phyloP scores from a whole-genome alignment of 2,797 vertebrate genomes.

The Manis crassicaudata region DNA sequence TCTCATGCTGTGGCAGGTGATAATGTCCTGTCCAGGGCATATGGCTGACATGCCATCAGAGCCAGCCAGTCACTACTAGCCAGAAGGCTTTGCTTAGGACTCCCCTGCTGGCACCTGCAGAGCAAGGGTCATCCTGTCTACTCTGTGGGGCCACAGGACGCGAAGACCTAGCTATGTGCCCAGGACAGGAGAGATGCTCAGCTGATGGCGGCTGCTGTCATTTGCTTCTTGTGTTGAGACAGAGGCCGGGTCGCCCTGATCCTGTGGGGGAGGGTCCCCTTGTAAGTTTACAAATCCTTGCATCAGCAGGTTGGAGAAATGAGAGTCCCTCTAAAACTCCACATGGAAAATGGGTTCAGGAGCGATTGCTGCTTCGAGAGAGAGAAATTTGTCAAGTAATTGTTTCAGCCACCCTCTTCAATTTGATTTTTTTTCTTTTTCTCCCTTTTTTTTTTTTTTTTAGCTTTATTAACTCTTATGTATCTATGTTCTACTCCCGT shows the following conservation, averaged over 20 bases:
- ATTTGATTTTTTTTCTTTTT: neutral
- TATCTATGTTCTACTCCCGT: neutral
- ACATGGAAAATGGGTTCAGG: neutral
- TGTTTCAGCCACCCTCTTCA: neutral
- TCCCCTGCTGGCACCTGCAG: too few species aligned
- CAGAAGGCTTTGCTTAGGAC: too few species aligned
- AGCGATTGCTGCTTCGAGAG: neutral
- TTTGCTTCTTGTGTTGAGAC: neutral
- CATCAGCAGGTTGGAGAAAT: neutral
- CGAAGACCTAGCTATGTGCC: neutral
- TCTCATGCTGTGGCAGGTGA: neutral
- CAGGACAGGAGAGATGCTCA: neutral
- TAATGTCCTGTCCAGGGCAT: neutral
- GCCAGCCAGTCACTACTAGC: neutral
- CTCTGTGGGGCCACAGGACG: neutral
- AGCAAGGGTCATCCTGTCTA: neutral
- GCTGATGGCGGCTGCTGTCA: neutral
- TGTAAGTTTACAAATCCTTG: neutral
- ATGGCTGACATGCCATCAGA: fast-evolving
- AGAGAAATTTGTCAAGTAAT: neutral
- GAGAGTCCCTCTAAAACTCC: neutral
- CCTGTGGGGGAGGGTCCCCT: neutral
- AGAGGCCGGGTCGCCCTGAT: too few species aligned
- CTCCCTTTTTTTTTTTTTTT: neutral
- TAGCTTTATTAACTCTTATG: neutral